Evolutionary conservation across 2,797 vertebrate species (phyloP).

Genomic region (Alectoris magna): DNA sequence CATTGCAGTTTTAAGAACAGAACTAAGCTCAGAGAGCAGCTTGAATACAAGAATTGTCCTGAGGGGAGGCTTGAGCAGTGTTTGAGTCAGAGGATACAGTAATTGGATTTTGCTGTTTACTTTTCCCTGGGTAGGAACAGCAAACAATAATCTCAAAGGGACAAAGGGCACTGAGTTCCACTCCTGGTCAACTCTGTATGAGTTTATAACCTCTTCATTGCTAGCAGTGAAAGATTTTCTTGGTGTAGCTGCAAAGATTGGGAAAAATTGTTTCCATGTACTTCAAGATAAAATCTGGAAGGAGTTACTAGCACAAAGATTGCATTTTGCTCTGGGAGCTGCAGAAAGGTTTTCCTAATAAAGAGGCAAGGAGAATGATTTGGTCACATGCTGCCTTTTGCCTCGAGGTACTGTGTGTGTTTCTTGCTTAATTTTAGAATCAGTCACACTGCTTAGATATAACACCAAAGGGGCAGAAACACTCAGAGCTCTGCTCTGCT

Average conservation of each 20-base stretch:
- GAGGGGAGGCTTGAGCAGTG: neutral
- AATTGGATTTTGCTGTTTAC: conserved; percentile 23
- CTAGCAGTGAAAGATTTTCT: neutral
- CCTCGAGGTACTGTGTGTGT: neutral
- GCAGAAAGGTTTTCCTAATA: neutral
- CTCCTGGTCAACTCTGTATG: neutral
- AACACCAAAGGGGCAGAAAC: neutral
- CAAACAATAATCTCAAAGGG: conserved; percentile 14
- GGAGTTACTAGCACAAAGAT: neutral
- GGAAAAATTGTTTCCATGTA: neutral
- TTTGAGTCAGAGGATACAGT: neutral
- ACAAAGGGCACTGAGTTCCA: neutral
- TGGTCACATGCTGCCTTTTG: neutral
- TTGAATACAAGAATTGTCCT: neutral
- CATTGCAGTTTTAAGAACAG: neutral
- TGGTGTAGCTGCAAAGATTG: neutral
- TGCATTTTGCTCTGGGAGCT: neutral
- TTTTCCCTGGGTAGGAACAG: neutral
- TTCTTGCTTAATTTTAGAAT: neutral
- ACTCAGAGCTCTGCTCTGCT: neutral
- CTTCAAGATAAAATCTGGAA: neutral
- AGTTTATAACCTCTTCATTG: neutral
- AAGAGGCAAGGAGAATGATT: neutral
- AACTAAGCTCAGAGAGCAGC: neutral
- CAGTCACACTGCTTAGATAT: neutral